phyloP scores from a whole-genome alignment of 2,113 vertebrate species.

The Collichthys lucidus region DNA sequence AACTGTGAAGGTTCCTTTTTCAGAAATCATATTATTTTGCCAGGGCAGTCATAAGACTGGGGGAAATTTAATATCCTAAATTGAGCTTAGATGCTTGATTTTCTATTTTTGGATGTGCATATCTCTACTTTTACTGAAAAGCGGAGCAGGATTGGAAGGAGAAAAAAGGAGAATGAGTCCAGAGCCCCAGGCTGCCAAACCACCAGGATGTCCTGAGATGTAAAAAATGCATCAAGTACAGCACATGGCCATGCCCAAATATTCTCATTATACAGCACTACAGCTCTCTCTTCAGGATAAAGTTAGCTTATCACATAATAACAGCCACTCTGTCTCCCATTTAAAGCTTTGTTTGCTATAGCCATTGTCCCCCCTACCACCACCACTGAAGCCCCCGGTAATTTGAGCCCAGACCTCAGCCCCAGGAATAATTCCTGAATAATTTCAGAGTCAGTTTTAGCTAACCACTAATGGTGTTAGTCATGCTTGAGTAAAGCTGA shows the following conservation, averaged over 20 bases:
- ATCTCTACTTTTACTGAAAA: conserved; percentile 2
- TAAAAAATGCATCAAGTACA: conserved; percentile 34
- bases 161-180: neutral
- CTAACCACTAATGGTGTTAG: conserved; percentile 75
- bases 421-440: conserved; percentile 76
- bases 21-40: neutral
- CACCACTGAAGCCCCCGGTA: conserved; percentile 49
- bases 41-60: neutral
- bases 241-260: conserved; percentile 10
- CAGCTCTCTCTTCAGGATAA: conserved; percentile 34
- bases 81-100: neutral
- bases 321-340: conserved; percentile 53
- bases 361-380: conserved; percentile 30
- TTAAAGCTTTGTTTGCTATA: conserved; percentile 64
- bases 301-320: conserved; percentile 66
- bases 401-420: conserved; percentile 58
- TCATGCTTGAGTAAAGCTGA: conserved; percentile 77
- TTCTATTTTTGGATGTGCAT: conserved; percentile 14
- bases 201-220: conserved; percentile 7
- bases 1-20: neutral
- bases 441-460: conserved; percentile 73
- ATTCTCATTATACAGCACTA: conserved; percentile 38
- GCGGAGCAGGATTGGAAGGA: neutral
- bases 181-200: neutral
- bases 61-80: neutral